phyloP scores from a whole-genome alignment of 2,888 invertebrate species.

The Steinernema carpocapsae region DNA sequence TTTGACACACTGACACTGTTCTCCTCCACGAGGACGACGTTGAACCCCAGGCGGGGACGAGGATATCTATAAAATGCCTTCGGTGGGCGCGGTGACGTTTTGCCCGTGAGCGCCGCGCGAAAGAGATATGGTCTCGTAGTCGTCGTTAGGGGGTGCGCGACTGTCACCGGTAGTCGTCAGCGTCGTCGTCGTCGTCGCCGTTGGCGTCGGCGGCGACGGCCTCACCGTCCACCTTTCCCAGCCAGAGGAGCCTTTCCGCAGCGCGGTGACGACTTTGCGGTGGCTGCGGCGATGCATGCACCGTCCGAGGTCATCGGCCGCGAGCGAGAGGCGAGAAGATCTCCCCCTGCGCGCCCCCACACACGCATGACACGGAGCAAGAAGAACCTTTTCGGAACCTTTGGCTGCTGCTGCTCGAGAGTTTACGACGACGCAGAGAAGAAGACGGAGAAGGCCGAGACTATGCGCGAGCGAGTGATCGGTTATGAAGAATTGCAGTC shows the following conservation, averaged over 20 bases:
- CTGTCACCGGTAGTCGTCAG: slow-evolving; percentile 1
- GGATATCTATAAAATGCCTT: slow-evolving; percentile 35
- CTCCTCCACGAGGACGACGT: neutral
- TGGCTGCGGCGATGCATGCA: slow-evolving; percentile 3
- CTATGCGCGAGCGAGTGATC: neutral
- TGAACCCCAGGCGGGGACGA: too few species aligned
- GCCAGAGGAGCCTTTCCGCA: too few species aligned
- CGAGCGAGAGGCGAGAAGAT: neutral
- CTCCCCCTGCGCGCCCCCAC: slow-evolving; percentile 1
- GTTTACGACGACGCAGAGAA: neutral
- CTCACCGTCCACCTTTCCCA: slow-evolving; percentile 8
- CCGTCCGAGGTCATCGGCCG: slow-evolving; percentile 29
- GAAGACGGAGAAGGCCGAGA: neutral
- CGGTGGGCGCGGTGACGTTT: slow-evolving; percentile 32
- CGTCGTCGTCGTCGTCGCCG: neutral
- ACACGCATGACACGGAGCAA: slow-evolving; percentile 23
- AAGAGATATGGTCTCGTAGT: slow-evolving; percentile 17
- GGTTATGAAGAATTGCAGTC: slow-evolving; percentile 31
- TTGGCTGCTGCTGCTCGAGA: neutral
- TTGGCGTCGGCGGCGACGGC: neutral
- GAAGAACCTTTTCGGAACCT: neutral
- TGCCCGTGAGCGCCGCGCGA: neutral
- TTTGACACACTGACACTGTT: slow-evolving; percentile 34
- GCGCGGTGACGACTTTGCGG: neutral
- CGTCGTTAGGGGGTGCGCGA: slow-evolving; percentile 18